Evolutionary conservation across 2,888 invertebrate genomes (phyloP).

Genomic region (Calameuta pallipes): DNA sequence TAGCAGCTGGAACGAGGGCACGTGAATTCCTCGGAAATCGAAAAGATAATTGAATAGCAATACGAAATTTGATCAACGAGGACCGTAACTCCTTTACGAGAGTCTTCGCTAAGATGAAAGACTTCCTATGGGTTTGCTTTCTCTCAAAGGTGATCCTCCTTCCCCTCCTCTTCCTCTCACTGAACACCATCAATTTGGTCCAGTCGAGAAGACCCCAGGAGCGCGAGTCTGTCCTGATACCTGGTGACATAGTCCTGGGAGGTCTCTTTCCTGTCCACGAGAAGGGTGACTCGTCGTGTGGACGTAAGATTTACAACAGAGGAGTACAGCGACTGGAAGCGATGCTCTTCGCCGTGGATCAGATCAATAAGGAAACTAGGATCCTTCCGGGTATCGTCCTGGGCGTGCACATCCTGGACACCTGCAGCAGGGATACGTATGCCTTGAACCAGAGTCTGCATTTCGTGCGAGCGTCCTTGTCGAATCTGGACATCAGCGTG

Average conservation of each 20-base stretch:
- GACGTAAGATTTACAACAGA: constrained; percentile 70
- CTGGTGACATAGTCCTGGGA: constrained; percentile 72
- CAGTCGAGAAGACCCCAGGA: constrained; percentile 39
- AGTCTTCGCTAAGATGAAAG: neutral
- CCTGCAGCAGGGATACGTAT: constrained; percentile 72
- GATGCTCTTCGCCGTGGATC: constrained; percentile 72
- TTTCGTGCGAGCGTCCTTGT: constrained; percentile 70
- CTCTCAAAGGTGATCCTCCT: constrained; percentile 37
- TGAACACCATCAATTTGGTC: constrained; percentile 22
- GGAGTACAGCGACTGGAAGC: constrained; percentile 75
- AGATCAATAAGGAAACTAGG: constrained; percentile 68
- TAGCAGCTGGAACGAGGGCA: neutral
- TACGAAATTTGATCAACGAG: neutral
- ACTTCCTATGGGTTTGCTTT: constrained; percentile 26
- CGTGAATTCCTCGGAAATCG: neutral
- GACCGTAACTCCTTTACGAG: neutral
- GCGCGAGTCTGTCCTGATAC: constrained; percentile 62
- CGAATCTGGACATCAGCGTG: constrained; percentile 66
- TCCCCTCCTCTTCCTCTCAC: constrained; percentile 31
- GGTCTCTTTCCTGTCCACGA: constrained; percentile 74
- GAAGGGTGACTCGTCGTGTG: constrained; percentile 68
- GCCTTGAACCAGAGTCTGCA: constrained; percentile 74
- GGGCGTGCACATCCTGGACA: constrained; percentile 73
- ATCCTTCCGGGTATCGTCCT: constrained; percentile 70
- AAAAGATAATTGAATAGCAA: neutral